phyloP scores from a whole-genome alignment of 2,888 invertebrate genomes.

The Ryuthela nishihirai region DNA sequence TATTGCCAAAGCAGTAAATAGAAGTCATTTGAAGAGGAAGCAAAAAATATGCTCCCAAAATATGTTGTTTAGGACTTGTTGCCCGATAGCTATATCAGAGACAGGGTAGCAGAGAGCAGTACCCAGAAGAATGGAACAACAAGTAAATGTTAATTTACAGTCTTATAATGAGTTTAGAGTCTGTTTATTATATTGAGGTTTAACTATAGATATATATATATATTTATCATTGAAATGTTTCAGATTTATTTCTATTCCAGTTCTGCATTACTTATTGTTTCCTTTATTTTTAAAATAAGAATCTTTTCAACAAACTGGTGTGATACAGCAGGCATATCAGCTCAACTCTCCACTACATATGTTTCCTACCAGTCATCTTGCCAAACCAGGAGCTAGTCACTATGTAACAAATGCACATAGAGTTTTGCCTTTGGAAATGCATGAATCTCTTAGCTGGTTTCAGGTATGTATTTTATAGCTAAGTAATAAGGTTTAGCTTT shows the following conservation, averaged over 20 bases:
- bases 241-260: conserved; percentile 5
- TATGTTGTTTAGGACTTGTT: too few species aligned
- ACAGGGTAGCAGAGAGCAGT: too few species aligned
- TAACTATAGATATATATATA: background rate
- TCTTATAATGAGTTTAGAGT: background rate
- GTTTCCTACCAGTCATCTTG: conserved; percentile 27
- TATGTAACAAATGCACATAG: conserved; percentile 36
- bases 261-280: conserved; percentile 3
- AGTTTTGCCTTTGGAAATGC: conserved; percentile 36
- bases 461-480: conserved; percentile 21
- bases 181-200: background rate
- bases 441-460: conserved; percentile 38
- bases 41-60: too few species aligned
- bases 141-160: background rate
- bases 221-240: background rate
- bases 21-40: too few species aligned
- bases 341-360: conserved; percentile 49
- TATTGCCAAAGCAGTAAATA: too few species aligned
- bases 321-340: conserved; percentile 51
- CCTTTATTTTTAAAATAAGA: conserved; percentile 45
- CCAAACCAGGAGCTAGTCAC: conserved; percentile 28
- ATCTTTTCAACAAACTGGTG: conserved; percentile 51
- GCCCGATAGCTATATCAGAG: too few species aligned
- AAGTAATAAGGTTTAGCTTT: too few species aligned
- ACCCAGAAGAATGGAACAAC: too few species aligned